Conservation (phyloP, 2,797 vertebrate species). For the Chaetodon trifasciatus region DNA sequence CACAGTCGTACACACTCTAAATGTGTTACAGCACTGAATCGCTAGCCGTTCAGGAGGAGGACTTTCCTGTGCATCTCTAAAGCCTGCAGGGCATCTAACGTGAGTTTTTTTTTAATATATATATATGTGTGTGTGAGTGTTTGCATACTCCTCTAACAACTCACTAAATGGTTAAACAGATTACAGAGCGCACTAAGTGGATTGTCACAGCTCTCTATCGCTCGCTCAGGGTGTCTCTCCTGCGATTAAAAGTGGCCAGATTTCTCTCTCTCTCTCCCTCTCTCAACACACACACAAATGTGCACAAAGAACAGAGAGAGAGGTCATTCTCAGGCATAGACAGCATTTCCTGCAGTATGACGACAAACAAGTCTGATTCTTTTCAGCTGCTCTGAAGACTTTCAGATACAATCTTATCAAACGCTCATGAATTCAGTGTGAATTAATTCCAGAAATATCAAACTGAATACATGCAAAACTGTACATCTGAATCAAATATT, state of each 20-base stretch:
- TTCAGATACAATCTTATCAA: neutral
- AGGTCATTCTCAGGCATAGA: conserved; percentile 42
- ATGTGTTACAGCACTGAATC: conserved; percentile 64
- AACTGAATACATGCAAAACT: neutral
- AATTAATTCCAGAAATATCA: neutral
- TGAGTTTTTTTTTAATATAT: conserved; percentile 16
- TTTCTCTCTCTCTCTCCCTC: conserved; percentile 50
- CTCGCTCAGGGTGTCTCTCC: conserved; percentile 91
- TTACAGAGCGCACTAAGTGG: conserved; percentile 99
- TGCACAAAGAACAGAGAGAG: conserved; percentile 27
- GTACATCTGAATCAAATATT: neutral
- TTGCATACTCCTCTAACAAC: conserved; percentile 88
- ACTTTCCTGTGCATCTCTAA: conserved; percentile 53
- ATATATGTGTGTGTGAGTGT: conserved; percentile 64
- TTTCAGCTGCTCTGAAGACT: conserved; percentile 1
- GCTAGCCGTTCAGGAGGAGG: conserved; percentile 55
- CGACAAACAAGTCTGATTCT: neutral
- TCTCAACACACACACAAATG: conserved; percentile 26
- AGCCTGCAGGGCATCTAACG: conserved; percentile 56
- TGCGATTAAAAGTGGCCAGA: conserved; percentile 92
- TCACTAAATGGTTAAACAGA: conserved; percentile 97
- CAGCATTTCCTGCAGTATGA: conserved; percentile 14
- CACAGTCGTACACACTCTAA: conserved; percentile 56
- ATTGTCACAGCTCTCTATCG: conserved; percentile 98
- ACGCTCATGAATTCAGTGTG: neutral